Percentiles rank a stretch among this genome's conserved stretches.
These are phyloP conservation scores for Clytia hemisphaerica DNA, from an alignment of 30 jellyfish, hydroid and myxozoan genomes.

Conservation along the genomic window DNA sequence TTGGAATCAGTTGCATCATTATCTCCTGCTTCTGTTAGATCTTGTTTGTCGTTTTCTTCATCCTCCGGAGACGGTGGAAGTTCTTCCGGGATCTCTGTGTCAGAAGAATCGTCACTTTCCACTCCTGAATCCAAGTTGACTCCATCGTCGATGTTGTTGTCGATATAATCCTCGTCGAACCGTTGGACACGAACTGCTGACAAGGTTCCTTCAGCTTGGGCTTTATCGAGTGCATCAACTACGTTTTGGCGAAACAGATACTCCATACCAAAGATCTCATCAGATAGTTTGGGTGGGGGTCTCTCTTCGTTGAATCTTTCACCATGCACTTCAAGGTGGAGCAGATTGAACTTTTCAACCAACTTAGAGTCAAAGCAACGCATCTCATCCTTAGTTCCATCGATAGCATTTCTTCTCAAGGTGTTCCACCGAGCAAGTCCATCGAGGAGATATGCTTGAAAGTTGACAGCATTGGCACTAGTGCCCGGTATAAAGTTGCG, in stretches of 20 bases:
- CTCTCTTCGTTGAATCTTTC: neutral
- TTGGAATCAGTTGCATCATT: slow-evolving; percentile 1
- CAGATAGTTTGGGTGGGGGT: neutral
- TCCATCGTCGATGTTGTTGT: neutral
- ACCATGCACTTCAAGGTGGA: neutral
- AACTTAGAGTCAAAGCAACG: neutral
- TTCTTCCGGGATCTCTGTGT: neutral
- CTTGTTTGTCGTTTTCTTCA: neutral
- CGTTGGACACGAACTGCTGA: neutral
- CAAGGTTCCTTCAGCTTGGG: no score
- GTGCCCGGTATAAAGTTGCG: slow-evolving; percentile 12
- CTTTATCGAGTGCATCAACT: no score
- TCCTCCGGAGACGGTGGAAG: neutral
- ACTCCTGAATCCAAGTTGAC: neutral
- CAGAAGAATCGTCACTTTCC: neutral
- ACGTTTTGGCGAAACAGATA: slow-evolving; percentile 15
- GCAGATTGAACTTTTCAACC: neutral
- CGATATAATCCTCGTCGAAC: neutral
- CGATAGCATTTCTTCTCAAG: slow-evolving; percentile 23
- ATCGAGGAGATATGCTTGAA: slow-evolving; percentile 36
- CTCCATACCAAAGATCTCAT: slow-evolving; percentile 26
- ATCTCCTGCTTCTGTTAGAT: neutral
- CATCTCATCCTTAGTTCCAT: neutral
- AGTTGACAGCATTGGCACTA: slow-evolving; percentile 42
- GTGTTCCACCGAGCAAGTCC: slow-evolving; percentile 33